These are phyloP conservation scores for Phrynosoma platyrhinos DNA, from an alignment of 2,113 vertebrate genomes.

Conservation along the genomic window DNA sequence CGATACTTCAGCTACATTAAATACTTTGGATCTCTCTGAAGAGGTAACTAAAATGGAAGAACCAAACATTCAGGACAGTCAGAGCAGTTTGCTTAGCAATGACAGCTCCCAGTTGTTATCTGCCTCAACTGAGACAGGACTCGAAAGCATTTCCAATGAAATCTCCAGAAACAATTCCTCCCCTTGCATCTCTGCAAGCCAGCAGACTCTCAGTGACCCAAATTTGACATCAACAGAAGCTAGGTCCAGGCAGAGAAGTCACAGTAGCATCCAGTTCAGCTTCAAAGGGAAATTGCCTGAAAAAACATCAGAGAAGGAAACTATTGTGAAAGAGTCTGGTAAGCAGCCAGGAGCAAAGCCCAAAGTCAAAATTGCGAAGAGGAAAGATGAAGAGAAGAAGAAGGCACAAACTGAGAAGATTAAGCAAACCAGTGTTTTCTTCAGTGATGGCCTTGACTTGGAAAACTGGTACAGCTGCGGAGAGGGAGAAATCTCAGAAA, in stretches of 20 bases:
- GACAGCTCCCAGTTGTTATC: constrained; percentile 73
- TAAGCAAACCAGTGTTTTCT: constrained; percentile 90
- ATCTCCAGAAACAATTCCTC: constrained; percentile 95
- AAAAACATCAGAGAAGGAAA: constrained; percentile 89
- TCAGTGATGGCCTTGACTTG: constrained; percentile 95
- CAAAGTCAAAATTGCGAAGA: constrained; percentile 91
- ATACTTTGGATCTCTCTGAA: constrained; percentile 50
- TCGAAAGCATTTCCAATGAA: constrained; percentile 83
- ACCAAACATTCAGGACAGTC: constrained; percentile 63
- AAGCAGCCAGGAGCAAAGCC: constrained; percentile 93
- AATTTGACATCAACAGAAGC: constrained; percentile 76
- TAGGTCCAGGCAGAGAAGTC: constrained; percentile 88
- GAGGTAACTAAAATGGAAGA: constrained; percentile 66
- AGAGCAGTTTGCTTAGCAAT: constrained; percentile 67
- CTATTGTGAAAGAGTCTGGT: constrained; percentile 80
- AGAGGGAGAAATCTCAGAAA: constrained; percentile 97
- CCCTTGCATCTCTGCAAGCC: constrained; percentile 88
- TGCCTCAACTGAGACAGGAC: constrained; percentile 74
- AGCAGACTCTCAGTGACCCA: constrained; percentile 80
- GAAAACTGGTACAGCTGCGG: constrained; percentile 99
- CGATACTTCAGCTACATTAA: constrained; percentile 73
- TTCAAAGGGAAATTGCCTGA: constrained; percentile 93
- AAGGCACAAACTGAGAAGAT: constrained; percentile 87
- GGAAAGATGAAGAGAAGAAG: constrained; percentile 91
- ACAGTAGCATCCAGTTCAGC: constrained; percentile 95